phyloP scores from a whole-genome alignment of 2,113 vertebrate species.

The Cinclus mexicanus region DNA sequence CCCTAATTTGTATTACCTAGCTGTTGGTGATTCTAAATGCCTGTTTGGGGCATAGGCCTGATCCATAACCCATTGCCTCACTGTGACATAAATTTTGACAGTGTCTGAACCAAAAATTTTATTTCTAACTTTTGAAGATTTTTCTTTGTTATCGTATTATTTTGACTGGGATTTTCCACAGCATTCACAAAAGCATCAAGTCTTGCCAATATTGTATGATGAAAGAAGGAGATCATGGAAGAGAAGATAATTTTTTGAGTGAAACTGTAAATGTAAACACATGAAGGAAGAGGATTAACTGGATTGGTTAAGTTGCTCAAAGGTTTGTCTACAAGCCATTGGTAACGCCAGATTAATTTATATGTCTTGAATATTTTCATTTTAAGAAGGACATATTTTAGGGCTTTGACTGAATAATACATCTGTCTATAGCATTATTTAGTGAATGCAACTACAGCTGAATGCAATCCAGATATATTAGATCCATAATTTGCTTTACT shows the following conservation, averaged over 20 bases:
- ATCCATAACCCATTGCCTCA: background rate
- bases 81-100: background rate
- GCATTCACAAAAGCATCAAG: background rate
- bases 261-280: background rate
- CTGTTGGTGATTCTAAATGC: background rate
- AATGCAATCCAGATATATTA: background rate
- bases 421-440: background rate
- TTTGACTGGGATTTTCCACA: background rate
- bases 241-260: background rate
- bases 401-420: background rate
- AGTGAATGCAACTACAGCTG: background rate
- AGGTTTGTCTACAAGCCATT: background rate
- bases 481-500: background rate
- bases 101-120: background rate
- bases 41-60: background rate
- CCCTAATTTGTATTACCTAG: background rate
- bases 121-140: background rate
- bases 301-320: background rate
- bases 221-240: background rate
- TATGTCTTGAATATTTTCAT: background rate
- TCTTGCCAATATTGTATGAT: background rate
- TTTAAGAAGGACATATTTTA: background rate
- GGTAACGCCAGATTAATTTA: background rate
- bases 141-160: background rate
- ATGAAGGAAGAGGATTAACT: background rate